These are phyloP conservation scores for Luperina nickerlii DNA, from an alignment of 2,888 invertebrate species.

Conservation along the genomic window DNA sequence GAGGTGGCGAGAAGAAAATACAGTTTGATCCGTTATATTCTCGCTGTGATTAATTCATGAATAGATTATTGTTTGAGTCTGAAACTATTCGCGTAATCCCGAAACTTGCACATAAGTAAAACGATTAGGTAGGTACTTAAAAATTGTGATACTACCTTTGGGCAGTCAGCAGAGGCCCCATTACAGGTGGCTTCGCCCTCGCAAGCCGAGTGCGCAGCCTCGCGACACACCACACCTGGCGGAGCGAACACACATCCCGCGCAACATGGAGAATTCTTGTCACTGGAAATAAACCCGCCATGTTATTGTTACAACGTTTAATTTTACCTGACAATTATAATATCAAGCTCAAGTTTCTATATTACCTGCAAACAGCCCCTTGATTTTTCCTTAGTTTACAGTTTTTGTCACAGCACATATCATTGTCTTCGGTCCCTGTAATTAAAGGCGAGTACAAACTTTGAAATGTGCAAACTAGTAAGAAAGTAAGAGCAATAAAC, in stretches of 20 bases:
- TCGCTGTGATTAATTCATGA: not conserved
- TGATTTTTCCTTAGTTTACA: constrained; percentile 95
- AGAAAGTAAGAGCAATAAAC: not conserved
- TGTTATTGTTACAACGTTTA: constrained; percentile 68
- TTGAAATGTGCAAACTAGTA: not conserved
- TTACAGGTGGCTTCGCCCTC: constrained; percentile 97
- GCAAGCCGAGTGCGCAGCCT: constrained; percentile 97
- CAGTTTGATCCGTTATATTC: not conserved
- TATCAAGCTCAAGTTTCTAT: not conserved
- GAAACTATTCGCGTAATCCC: not conserved
- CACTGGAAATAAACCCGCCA: constrained; percentile 89
- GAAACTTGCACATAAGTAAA: not conserved
- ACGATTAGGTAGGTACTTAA: not conserved
- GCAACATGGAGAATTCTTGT: constrained; percentile 99
- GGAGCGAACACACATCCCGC: constrained; percentile 97
- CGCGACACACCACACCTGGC: constrained; percentile 95
- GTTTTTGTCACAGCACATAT: constrained; percentile 97
- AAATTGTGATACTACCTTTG: constrained; percentile 76
- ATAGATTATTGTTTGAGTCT: not conserved
- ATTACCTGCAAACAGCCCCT: constrained; percentile 96
- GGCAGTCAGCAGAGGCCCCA: constrained; percentile 91
- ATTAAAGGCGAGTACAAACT: constrained; percentile 17
- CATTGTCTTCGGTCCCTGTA: constrained; percentile 95
- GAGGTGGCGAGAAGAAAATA: not conserved
- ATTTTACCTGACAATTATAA: not conserved